These are phyloP conservation scores for Hystrix brachyura DNA, from an alignment of 2,113 vertebrate genomes.

Conservation along the genomic window DNA sequence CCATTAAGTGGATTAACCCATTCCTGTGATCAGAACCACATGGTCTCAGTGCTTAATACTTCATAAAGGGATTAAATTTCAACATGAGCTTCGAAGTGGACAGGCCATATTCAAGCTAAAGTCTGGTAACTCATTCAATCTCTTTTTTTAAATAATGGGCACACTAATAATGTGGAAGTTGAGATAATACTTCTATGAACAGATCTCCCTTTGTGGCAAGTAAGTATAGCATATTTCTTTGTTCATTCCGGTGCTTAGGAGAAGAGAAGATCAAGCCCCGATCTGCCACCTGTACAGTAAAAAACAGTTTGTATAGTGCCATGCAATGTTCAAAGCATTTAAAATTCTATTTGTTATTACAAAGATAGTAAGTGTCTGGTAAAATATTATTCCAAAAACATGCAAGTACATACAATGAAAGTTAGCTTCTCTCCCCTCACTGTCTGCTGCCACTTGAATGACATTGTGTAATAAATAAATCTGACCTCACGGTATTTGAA, in stretches of 20 bases:
- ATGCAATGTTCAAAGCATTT: background rate
- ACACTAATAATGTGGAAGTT: background rate
- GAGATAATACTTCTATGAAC: background rate
- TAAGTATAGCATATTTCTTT: background rate
- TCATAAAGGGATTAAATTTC: background rate
- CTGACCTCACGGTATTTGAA: background rate
- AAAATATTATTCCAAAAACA: background rate
- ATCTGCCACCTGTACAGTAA: background rate
- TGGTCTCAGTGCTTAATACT: background rate
- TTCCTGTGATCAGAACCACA: too few relatives aligned
- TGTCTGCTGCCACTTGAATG: background rate
- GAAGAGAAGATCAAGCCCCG: background rate
- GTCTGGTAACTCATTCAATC: background rate
- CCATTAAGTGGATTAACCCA: background rate
- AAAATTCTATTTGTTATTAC: background rate
- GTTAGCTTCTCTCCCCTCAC: background rate
- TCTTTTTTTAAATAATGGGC: background rate
- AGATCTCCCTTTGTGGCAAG: background rate
- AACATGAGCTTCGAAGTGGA: background rate
- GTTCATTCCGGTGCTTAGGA: background rate
- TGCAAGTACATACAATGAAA: background rate
- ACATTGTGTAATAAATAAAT: background rate
- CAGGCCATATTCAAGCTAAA: background rate
- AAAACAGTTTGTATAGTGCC: background rate
- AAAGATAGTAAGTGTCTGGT: background rate